Evolutionary conservation across 2,113 vertebrate genomes (phyloP).

Genomic region (Puntigrus tetrazona): DNA sequence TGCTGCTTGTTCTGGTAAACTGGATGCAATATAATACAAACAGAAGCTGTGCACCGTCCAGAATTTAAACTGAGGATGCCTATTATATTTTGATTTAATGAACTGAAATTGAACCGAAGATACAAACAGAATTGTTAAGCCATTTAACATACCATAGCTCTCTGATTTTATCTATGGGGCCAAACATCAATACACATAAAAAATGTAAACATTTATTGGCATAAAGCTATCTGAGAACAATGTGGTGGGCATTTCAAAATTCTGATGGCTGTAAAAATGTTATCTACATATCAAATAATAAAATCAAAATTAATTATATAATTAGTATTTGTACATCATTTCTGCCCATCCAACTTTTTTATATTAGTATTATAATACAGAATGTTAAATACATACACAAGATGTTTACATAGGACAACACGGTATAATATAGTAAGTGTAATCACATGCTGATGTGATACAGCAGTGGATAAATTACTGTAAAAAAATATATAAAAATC

Average conservation of each 20-base stretch:
- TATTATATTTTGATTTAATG: neutral
- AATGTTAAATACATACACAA: neutral
- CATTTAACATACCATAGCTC: neutral
- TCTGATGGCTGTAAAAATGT: neutral
- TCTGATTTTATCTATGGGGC: neutral
- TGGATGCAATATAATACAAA: slow-evolving; percentile 14
- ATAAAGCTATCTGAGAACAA: neutral
- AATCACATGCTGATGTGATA: neutral
- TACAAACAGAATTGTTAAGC: neutral
- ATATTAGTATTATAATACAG: neutral
- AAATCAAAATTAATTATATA: neutral
- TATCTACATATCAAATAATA: neutral
- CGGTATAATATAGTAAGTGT: neutral
- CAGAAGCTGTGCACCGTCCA: neutral
- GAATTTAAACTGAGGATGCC: neutral
- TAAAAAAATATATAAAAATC: neutral
- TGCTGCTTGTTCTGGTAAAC: neutral
- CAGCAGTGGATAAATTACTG: neutral
- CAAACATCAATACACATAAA: neutral
- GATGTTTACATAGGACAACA: too few species aligned
- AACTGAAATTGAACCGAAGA: neutral
- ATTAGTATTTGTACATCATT: neutral
- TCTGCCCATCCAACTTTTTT: neutral
- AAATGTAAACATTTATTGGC: neutral
- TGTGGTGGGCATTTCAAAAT: neutral